Base-by-base conservation (phyloP, 2,888 invertebrate genomes). In the Tuta absoluta region DNA sequence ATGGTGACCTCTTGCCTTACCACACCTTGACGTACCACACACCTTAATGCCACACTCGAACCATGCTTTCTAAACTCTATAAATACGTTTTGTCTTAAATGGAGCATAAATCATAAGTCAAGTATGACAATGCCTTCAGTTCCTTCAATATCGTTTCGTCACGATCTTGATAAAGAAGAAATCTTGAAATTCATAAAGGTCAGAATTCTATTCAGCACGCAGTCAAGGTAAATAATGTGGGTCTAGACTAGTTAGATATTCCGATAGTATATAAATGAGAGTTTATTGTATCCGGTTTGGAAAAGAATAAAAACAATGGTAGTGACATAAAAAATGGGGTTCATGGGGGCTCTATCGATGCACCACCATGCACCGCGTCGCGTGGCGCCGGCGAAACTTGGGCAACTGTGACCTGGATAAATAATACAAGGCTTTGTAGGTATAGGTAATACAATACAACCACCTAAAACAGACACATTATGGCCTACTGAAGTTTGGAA, bases 121-220 rank as follows among this genome's bases (percentile, higher is more conserved):
- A 89, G 88, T 86, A 85, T 85, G 76, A 72, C 71, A 78, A 80
- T 77, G n/a, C 33, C 23, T 53, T 24, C 14, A 76, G 79, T 78
- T 81, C 82, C 79, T 82, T 84, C 82, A 79, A 85, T 84, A 83
- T 79, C 75, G 75, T 84, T 85, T 81, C 85, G 86, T 89, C 87
- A 87, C 86, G 89, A 88, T 81, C 80, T 79, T 79, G 82, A 82
- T 80, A 77, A 78, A 73, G 76, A 17, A 33, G 56, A 56, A 56
- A 56, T 56, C 28, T 77, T 77, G 75, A 75, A 72, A 71, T 73
- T 74, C 71, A 66, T 69, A 80, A 78, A 85, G 82, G 84, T 85
- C 80, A 81, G 68, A 78, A 73, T 72, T 77, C 67, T 71, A 66
- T 65, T 74, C 69, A 71, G 66, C 66, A 28, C 2, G 33, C 14